Conservation (phyloP, 30 jellyfish, hydroid and myxozoan species). For the Sanderia malayensis region DNA sequence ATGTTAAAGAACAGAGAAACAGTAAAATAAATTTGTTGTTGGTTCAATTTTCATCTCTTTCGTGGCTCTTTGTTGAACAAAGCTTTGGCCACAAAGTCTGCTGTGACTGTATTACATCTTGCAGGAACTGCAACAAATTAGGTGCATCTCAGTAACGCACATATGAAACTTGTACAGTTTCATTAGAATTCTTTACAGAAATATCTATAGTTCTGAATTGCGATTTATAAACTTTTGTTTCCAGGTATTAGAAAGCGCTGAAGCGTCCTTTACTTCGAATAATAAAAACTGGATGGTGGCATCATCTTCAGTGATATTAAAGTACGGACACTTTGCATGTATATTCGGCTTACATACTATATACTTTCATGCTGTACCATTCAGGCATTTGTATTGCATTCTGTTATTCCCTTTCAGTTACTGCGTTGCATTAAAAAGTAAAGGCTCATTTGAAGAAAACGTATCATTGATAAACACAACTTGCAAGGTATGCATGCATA, state of each 20-base stretch:
- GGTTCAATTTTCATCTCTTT: too few relatives aligned
- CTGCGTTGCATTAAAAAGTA: conserved; percentile 26
- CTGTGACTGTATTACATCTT: too few relatives aligned
- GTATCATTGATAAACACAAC: conserved; percentile 24
- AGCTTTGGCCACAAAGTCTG: neutral
- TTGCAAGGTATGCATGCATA: conserved; percentile 45
- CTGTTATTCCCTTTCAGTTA: conserved; percentile 43
- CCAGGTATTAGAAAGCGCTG: conserved; percentile 62
- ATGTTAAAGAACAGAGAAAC: conserved; percentile 23
- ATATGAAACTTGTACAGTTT: too few relatives aligned
- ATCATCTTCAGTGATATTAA: conserved; percentile 39
- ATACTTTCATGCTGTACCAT: too few relatives aligned
- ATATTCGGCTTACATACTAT: too few relatives aligned
- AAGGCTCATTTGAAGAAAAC: conserved; percentile 40
- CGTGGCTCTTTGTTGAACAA: neutral
- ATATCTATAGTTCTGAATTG: too few relatives aligned
- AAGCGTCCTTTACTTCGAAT: conserved; percentile 22
- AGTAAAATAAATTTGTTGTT: conserved; percentile 8
- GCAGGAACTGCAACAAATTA: too few relatives aligned
- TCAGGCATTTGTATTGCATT: too few relatives aligned
- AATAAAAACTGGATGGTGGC: conserved; percentile 65
- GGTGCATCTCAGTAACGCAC: too few relatives aligned
- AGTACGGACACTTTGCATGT: conserved; percentile 28
- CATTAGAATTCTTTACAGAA: too few relatives aligned
- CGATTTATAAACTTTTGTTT: too few relatives aligned